These are phyloP conservation scores for Lacanobia oleracea DNA, from an alignment of 2,888 invertebrate genomes.

Conservation along the genomic window DNA sequence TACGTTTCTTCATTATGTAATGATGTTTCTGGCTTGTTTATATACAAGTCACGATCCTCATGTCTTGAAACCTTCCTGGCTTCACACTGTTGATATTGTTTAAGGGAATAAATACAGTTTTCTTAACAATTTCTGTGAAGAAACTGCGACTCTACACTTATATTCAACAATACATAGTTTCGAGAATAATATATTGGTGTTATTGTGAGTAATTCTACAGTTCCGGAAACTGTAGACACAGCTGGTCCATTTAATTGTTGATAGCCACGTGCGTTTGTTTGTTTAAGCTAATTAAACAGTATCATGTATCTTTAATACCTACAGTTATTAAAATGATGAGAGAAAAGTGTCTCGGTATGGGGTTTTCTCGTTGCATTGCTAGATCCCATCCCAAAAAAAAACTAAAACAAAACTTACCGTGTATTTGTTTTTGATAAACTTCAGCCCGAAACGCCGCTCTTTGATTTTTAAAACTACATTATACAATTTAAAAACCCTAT, in stretches of 20 bases:
- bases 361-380: not conserved
- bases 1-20: constrained; percentile 61
- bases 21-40: constrained; percentile 52
- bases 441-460: not conserved
- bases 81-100: constrained; percentile 60
- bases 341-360: not conserved
- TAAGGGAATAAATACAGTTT: constrained; percentile 48
- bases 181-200: not conserved
- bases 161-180: not conserved
- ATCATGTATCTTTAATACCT: not conserved
- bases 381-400: not conserved
- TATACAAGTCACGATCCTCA: constrained; percentile 67
- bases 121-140: constrained; percentile 9
- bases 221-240: constrained; percentile 12
- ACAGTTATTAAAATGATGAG: not conserved
- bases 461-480: not conserved
- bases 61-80: constrained; percentile 66
- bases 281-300: constrained; percentile 19
- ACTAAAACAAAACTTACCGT: not conserved
- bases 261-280: constrained; percentile 10
- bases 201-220: constrained; percentile 8
- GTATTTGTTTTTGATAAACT: not conserved
- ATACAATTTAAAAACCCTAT: too few relatives aligned
- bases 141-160: constrained; percentile 2
- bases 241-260: constrained; percentile 19